These are phyloP conservation scores for Netelia inedita DNA, from an alignment of 2,888 invertebrate species.

Conservation along the genomic window DNA sequence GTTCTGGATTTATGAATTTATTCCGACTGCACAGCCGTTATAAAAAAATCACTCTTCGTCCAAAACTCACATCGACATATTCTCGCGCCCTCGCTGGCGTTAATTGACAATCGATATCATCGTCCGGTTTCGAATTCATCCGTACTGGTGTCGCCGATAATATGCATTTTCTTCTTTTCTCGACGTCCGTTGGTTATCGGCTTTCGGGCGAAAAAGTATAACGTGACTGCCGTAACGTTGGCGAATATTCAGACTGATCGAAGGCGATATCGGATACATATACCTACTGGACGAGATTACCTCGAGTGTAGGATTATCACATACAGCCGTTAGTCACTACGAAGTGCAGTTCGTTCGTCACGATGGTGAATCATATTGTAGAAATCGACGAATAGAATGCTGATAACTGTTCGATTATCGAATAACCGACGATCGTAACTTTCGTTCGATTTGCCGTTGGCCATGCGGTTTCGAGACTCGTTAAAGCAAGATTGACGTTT, in stretches of 20 bases:
- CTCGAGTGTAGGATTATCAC: not conserved
- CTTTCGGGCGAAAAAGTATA: constrained; percentile 5
- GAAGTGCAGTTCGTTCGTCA: not conserved
- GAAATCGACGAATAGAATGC: not conserved
- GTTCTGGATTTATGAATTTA: too few species aligned
- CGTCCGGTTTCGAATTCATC: not conserved
- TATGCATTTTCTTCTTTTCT: constrained; percentile 8
- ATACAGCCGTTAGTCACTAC: not conserved
- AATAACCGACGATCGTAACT: not conserved
- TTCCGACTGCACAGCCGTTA: not conserved
- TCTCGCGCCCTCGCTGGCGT: not conserved
- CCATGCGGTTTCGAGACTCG: constrained; percentile 20
- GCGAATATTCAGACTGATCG: not conserved
- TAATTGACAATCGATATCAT: constrained; percentile 21
- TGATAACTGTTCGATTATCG: too few species aligned
- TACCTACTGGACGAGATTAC: not conserved
- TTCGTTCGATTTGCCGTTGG: not conserved
- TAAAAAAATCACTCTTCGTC: constrained; percentile 24
- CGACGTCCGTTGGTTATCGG: not conserved
- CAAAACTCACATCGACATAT: not conserved
- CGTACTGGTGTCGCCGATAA: constrained; percentile 17
- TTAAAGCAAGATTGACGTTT: constrained; percentile 30
- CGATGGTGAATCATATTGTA: not conserved
- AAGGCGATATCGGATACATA: not conserved
- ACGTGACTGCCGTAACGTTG: constrained; percentile 5